Evolutionary conservation across 2,888 invertebrate species (phyloP).

Genomic region (Mayetiola destructor): DNA sequence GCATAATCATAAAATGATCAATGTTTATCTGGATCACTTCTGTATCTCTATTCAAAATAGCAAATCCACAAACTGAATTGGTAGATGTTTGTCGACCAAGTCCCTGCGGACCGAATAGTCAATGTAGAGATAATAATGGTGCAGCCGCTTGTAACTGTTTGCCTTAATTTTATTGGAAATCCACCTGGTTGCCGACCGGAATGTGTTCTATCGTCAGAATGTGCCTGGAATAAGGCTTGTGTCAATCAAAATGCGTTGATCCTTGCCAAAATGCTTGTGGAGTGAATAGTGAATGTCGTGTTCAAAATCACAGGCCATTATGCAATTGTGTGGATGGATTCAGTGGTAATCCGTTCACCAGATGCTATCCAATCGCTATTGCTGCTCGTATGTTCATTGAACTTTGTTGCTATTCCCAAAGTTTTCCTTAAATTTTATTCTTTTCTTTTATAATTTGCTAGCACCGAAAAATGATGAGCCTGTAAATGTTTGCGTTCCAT

Average conservation of each 20-base stretch:
- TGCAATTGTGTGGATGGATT: constrained; percentile 57
- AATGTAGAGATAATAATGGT: constrained; percentile 50
- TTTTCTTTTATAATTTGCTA: constrained; percentile 37
- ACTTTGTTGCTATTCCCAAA: no score
- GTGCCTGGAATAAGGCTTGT: constrained; percentile 59
- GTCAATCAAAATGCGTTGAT: constrained; percentile 61
- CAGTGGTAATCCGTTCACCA: constrained; percentile 45
- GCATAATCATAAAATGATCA: background rate
- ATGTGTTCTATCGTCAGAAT: constrained; percentile 67
- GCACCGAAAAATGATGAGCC: constrained; percentile 27
- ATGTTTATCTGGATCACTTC: constrained; percentile 40
- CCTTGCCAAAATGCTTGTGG: constrained; percentile 71
- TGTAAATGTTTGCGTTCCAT: constrained; percentile 56
- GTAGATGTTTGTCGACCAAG: constrained; percentile 53
- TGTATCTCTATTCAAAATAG: constrained; percentile 4
- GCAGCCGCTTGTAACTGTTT: constrained; percentile 61
- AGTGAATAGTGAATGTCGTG: constrained; percentile 61
- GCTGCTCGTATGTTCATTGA: constrained; percentile 17
- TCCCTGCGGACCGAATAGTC: constrained; percentile 65
- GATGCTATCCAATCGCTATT: constrained; percentile 28
- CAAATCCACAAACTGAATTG: constrained; percentile 24
- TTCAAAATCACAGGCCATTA: constrained; percentile 68
- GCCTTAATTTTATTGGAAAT: constrained; percentile 51
- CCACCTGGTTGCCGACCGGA: constrained; percentile 70
- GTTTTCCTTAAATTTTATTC: no score